Percentiles rank a stretch among this genome's conserved stretches.
Conservation (phyloP, 64 coral and sea anemone genomes). For the Actinia tenebrosa region DNA sequence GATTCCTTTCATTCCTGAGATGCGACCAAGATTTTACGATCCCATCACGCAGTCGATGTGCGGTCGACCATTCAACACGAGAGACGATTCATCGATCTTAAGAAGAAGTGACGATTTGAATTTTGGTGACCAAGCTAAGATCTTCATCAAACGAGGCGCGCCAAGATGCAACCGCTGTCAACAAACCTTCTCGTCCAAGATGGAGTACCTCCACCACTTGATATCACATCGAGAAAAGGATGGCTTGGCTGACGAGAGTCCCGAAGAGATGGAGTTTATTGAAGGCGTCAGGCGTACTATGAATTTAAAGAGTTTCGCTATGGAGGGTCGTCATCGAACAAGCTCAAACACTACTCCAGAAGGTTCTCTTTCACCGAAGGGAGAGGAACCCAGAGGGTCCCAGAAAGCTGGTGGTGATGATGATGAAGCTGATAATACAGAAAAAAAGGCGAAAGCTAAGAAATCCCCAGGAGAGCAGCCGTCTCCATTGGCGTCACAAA, state of each 20-base stretch:
- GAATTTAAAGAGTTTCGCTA: slow-evolving; percentile 8
- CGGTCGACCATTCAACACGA: neutral
- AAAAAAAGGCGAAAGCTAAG: neutral
- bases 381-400: neutral
- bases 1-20: neutral
- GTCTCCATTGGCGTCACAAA: neutral
- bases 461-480: slow-evolving; percentile 4
- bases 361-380: neutral
- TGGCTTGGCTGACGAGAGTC: slow-evolving; percentile 4
- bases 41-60: neutral
- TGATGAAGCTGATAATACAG: neutral
- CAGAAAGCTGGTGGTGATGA: neutral
- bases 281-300: slow-evolving; percentile 29
- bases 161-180: slow-evolving; percentile 79
- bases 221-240: slow-evolving; percentile 81
- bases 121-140: slow-evolving; percentile 32
- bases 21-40: neutral
- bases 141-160: slow-evolving; percentile 37
- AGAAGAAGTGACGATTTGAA: slow-evolving; percentile 28
- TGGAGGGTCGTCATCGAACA: slow-evolving; percentile 1
- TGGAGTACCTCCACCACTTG: slow-evolving; percentile 88
- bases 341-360: neutral
- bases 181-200: slow-evolving; percentile 73
- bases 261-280: slow-evolving; percentile 38
- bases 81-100: neutral